Conservation (phyloP, 2,797 vertebrate genomes). For the Siniperca undulata region DNA sequence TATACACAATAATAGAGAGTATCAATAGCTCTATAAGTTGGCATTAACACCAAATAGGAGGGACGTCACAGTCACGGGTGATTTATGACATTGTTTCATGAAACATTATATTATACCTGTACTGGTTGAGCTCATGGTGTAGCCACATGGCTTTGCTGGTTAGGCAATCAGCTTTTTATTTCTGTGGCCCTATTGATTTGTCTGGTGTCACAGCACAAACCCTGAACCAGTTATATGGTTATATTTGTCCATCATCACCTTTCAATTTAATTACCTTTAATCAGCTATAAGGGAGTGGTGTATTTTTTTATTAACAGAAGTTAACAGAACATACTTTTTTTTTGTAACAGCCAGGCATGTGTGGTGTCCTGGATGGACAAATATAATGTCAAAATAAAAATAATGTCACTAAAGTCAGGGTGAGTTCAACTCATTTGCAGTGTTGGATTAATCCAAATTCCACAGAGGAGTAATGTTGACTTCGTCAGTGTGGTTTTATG, state of each 20-base stretch:
- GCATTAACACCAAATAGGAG: background rate
- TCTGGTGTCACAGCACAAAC: background rate
- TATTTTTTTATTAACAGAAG: background rate
- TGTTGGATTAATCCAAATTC: slow-evolving; percentile 24
- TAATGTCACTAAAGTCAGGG: background rate
- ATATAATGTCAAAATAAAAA: background rate
- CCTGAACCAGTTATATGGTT: background rate
- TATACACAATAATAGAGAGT: background rate
- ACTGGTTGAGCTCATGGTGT: background rate
- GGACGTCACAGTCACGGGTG: background rate
- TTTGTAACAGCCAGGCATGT: background rate
- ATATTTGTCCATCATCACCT: background rate
- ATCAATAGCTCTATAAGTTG: background rate
- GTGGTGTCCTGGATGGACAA: background rate
- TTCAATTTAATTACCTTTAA: background rate
- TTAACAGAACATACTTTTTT: background rate
- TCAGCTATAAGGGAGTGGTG: background rate
- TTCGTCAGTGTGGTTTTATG: slow-evolving; percentile 19
- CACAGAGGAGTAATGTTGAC: slow-evolving; percentile 28
- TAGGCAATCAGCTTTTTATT: background rate
- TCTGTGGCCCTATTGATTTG: background rate
- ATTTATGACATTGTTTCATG: background rate
- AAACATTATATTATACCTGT: background rate
- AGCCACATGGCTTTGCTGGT: background rate
- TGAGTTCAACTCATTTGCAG: slow-evolving; percentile 7